A percentile compares a stretch with the other conserved stretches of the same genome.
phyloP scores from a whole-genome alignment of 1,140 invertebrate species.

The Limonius californicus region DNA sequence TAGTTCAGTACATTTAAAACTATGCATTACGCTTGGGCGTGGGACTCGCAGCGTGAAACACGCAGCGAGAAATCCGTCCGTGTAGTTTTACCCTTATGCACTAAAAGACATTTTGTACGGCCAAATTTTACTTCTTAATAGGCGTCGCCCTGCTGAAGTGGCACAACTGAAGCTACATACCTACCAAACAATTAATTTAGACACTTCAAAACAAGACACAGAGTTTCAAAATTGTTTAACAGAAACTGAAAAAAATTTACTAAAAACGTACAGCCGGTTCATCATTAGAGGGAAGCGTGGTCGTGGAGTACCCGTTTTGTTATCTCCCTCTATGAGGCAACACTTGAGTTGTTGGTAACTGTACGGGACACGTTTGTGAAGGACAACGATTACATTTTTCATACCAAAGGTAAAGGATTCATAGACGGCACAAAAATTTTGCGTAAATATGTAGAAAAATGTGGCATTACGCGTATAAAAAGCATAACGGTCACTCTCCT shows the following conservation, averaged over 20 bases:
- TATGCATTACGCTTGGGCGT: too few species aligned
- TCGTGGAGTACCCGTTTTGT: constrained; percentile 9
- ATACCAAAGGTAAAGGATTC: constrained; percentile 20
- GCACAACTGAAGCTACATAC: constrained; percentile 19
- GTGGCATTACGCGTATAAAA: constrained; percentile 1
- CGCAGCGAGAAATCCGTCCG: too few species aligned
- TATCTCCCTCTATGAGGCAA: constrained; percentile 17
- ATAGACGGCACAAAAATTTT: constrained; percentile 24
- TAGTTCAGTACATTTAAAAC: too few species aligned
- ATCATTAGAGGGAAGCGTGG: constrained; percentile 25
- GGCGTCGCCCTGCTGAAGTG: constrained; percentile 17
- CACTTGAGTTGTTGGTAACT: constrained; percentile 18
- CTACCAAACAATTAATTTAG: constrained; percentile 20
- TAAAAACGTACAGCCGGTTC: constrained; percentile 16
- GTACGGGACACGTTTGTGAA: constrained; percentile 9
- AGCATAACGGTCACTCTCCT: too few species aligned
- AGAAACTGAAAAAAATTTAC: constrained; percentile 19
- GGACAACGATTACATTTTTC: constrained; percentile 20
- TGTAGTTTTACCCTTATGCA: too few species aligned
- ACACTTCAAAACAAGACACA: background rate
- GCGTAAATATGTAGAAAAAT: constrained; percentile 19
- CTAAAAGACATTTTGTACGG: constrained; percentile 23
- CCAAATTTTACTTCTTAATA: constrained; percentile 23
- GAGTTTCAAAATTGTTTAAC: constrained; percentile 22
- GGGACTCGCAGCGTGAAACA: too few species aligned